These are phyloP conservation scores for Cerastoderma edule DNA, from an alignment of 2,888 invertebrate species.

Conservation along the genomic window DNA sequence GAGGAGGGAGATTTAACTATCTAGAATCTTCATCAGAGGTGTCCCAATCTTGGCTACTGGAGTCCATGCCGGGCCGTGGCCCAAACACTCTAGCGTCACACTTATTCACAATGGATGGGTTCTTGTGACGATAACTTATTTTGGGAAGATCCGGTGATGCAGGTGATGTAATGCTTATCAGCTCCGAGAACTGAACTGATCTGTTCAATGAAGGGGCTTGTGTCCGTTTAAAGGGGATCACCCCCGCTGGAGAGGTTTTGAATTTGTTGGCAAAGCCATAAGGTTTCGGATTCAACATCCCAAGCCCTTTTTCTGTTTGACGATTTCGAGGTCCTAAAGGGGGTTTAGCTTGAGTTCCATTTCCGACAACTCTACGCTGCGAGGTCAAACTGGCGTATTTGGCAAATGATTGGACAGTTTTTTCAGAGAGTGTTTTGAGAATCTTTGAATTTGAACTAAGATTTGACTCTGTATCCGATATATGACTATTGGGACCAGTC, in stretches of 20 bases:
- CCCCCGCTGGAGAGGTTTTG: slow-evolving; percentile 39
- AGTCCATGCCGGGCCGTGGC: slow-evolving; percentile 7
- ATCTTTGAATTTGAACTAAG: slow-evolving; percentile 37
- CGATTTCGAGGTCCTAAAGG: slow-evolving; percentile 33
- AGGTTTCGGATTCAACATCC: slow-evolving; percentile 57
- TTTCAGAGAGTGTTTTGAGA: slow-evolving; percentile 41
- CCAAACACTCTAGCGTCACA: slow-evolving; percentile 62
- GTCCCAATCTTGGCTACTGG: slow-evolving; percentile 30
- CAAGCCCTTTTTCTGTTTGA: slow-evolving; percentile 33
- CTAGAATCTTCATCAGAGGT: slow-evolving; percentile 18
- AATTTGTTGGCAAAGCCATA: slow-evolving; percentile 58
- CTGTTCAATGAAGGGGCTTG: slow-evolving; percentile 47
- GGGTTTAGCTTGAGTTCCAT: slow-evolving; percentile 20
- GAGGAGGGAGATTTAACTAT: no score
- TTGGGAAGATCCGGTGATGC: slow-evolving; percentile 64
- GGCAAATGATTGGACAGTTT: slow-evolving; percentile 45
- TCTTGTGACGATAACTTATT: slow-evolving; percentile 60
- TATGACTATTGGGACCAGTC: neutral
- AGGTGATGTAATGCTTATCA: slow-evolving; percentile 42
- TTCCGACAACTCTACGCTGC: slow-evolving; percentile 24
- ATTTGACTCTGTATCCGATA: slow-evolving; percentile 14
- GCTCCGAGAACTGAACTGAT: slow-evolving; percentile 37
- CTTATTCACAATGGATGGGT: slow-evolving; percentile 33
- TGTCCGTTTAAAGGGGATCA: slow-evolving; percentile 48
- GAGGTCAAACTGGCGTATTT: slow-evolving; percentile 48